Base-by-base conservation (phyloP, 1,140 invertebrate genomes). In the Procambarus clarkii region DNA sequence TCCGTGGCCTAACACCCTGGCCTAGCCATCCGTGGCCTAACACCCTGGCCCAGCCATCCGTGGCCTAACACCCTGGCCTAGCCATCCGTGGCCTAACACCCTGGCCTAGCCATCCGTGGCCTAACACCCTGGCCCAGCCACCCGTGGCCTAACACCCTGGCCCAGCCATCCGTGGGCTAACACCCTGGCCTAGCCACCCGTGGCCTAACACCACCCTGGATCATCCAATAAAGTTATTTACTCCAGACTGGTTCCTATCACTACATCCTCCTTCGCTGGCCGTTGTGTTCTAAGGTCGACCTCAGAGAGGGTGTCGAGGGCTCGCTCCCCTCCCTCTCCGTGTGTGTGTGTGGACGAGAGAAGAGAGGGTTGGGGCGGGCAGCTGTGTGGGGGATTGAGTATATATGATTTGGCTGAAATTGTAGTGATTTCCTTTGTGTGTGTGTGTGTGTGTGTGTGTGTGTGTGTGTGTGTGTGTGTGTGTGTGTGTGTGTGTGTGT, bases 211-310 rank as follows among this genome's bases (percentile, higher is more conserved):
- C 64, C 13, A 11, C 24, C 69, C 21, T 24, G 34, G n/a, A 2
- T 21, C 69, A 74, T 74, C 69, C 69, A 74, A 74, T 74, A 74
- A 7, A 74, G 15, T 74, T 74, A n/a, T 74, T 74, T 74, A 34
- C n/a, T 7, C 69, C 69, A 74, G 69, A 15, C 69, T 5, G 11
- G 69, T 34, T 74, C 69, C 69, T 74, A 74, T 74, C 69, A 74
- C 2, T 4, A 21, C 7, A 8, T 74, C n/a, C 69, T 74, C 69
- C 69, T 34, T 74, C 5, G 69, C 1, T 2, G 69, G 69, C 24
- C 21, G n/a, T 74, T 34, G 69, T 74, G n/a, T 74, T n/a, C 34
- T 34, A 74, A 34, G 69, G 69, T 1, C 69, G 69, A n/a, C 69
- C 69, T 74, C 34, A 3, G 69, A 34, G 69, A 34, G 69, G n/a